Evolutionary conservation across 1,140 invertebrate genomes (phyloP).

Genomic region (Lanistes nyassanus): DNA sequence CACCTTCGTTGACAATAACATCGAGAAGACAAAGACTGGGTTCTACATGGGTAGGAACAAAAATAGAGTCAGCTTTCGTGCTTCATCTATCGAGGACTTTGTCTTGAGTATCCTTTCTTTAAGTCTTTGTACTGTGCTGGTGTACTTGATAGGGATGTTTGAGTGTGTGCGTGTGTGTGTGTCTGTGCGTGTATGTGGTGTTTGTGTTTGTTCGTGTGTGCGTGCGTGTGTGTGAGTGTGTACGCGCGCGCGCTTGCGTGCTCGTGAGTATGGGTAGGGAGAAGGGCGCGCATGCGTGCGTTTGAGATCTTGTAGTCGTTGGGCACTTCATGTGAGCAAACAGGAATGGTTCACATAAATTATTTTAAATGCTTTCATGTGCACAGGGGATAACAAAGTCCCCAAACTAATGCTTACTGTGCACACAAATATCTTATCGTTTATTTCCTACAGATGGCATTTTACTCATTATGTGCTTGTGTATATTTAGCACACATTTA

Average conservation of each 20-base stretch:
- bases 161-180: constrained; percentile 9
- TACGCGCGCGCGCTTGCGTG: neutral
- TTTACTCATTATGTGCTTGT: no score
- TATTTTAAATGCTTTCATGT: no score
- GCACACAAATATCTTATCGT: no score
- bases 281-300: neutral
- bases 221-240: constrained; percentile 1
- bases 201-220: neutral
- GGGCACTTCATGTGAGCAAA: no score
- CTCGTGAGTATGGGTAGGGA: neutral
- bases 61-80: neutral
- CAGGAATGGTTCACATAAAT: no score
- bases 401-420: no score
- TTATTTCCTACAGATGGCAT: no score
- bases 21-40: constrained; percentile 21
- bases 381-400: no score
- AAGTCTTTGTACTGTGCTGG: neutral
- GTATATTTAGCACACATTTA: no score
- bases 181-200: neutral
- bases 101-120: neutral
- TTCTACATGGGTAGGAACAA: constrained; percentile 20
- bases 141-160: neutral
- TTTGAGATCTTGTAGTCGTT: no score
- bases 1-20: constrained; percentile 25
- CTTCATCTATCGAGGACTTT: neutral